Evolutionary conservation across 2,113 vertebrate genomes (phyloP).

Genomic region (Willisornis vidua): DNA sequence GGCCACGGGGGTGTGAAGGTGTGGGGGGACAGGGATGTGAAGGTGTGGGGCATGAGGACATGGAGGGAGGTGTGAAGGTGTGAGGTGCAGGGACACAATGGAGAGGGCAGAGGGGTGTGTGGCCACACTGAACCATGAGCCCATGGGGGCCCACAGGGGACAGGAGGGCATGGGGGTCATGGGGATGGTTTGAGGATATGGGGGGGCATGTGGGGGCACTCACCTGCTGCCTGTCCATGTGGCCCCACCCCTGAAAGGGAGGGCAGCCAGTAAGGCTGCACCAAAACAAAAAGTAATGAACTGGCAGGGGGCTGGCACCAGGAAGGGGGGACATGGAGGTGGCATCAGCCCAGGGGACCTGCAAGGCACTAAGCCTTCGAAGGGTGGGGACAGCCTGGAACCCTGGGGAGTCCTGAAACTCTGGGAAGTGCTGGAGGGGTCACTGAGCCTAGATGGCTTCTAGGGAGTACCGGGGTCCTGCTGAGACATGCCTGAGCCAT

Average conservation of each 20-base stretch:
- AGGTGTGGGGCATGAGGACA: not conserved
- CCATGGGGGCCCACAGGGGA: not conserved
- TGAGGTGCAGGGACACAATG: not conserved
- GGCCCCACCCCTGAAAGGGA: not conserved
- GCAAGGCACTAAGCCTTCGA: not conserved
- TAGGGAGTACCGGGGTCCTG: not conserved
- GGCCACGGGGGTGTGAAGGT: not conserved
- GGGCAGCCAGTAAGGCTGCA: not conserved
- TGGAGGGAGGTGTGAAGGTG: not conserved
- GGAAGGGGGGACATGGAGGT: not conserved
- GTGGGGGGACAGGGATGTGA: not conserved
- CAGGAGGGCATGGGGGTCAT: not conserved
- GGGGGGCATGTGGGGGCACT: fast-evolving
- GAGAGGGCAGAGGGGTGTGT: fast-evolving
- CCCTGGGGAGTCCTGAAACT: not conserved
- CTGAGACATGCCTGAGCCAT: not conserved
- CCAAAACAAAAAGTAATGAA: not conserved
- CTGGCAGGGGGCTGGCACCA: fast-evolving
- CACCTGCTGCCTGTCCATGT: fast-evolving
- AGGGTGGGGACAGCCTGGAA: not conserved
- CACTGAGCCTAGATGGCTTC: too few relatives aligned
- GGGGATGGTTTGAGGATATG: too few relatives aligned
- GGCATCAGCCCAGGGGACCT: not conserved
- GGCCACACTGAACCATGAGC: fast-evolving
- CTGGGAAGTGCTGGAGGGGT: too few relatives aligned